Conservation (phyloP, 2,797 vertebrate genomes). For the Notolabrus celidotus region DNA sequence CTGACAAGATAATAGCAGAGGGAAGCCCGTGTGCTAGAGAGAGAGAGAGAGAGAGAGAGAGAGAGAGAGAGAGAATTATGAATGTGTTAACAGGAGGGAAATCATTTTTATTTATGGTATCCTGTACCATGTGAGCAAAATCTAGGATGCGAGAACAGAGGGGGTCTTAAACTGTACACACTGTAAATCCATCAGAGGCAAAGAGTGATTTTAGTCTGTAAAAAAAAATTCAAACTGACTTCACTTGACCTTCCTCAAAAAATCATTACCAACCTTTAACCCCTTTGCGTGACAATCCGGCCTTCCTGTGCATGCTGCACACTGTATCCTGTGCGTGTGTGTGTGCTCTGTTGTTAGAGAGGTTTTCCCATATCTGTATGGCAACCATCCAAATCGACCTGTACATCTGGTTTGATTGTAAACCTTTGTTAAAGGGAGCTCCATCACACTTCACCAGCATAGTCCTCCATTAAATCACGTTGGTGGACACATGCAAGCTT, state of each 20-base stretch:
- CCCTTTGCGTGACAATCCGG: conserved; percentile 53
- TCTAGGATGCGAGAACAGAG: no score
- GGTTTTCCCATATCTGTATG: conserved; percentile 56
- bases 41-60: no score
- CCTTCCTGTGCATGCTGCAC: conserved; percentile 38
- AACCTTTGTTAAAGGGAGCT: conserved; percentile 27
- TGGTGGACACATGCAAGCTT: conserved; percentile 27
- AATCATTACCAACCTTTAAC: conserved; percentile 64
- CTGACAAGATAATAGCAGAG: not conserved
- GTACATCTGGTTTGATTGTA: conserved; percentile 70
- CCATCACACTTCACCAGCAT: conserved; percentile 27
- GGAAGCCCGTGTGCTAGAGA: no score
- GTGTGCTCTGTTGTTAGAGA: conserved; percentile 17
- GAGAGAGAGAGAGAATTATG: no score
- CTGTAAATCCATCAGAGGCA: no score
- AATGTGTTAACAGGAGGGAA: no score
- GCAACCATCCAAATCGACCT: conserved; percentile 52
- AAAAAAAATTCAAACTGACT: no score
- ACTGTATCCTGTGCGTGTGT: conserved; percentile 32
- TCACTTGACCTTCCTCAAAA: conserved; percentile 38
- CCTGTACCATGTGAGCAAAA: no score
- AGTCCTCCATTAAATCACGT: conserved; percentile 31
- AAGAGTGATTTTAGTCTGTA: no score
- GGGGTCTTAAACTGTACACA: no score
- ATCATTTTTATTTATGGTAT: no score